Conservation (phyloP, 2,888 invertebrate genomes). For the Sphaerophoria rueppellii region DNA sequence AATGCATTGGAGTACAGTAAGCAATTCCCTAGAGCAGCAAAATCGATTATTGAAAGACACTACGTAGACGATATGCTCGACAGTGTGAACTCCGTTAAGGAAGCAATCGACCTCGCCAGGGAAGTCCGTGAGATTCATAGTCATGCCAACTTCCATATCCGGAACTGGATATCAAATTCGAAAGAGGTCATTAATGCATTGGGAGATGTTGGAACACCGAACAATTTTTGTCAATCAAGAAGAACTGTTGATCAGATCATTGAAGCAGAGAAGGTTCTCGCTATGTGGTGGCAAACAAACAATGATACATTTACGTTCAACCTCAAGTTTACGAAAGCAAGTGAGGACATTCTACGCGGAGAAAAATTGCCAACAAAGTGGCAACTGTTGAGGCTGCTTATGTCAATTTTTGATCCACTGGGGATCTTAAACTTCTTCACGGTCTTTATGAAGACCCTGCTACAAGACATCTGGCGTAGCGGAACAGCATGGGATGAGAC, state of each 20-base stretch:
- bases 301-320: constrained; percentile 55
- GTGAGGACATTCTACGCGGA: constrained; percentile 41
- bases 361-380: constrained; percentile 59
- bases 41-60: constrained; percentile 61
- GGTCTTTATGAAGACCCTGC: constrained; percentile 63
- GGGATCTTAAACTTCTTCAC: constrained; percentile 44
- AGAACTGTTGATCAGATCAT: constrained; percentile 45
- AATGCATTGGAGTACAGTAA: constrained; percentile 61
- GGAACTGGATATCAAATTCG: constrained; percentile 71
- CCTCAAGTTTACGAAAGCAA: constrained; percentile 56
- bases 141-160: constrained; percentile 62
- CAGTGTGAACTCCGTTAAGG: too few species aligned
- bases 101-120: constrained; percentile 48
- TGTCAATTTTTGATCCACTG: constrained; percentile 70
- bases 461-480: constrained; percentile 67
- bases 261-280: constrained; percentile 61
- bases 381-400: constrained; percentile 58
- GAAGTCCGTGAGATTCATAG: constrained; percentile 54
- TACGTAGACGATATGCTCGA: constrained; percentile 76
- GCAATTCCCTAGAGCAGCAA: constrained; percentile 61
- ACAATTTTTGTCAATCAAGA: constrained; percentile 40
- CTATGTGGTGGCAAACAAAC: constrained; percentile 61
- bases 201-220: constrained; percentile 36
- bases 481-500: constrained; percentile 64
- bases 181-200: constrained; percentile 33